phyloP scores from a whole-genome alignment of 2,797 vertebrate species.

The Valencia hispanica region DNA sequence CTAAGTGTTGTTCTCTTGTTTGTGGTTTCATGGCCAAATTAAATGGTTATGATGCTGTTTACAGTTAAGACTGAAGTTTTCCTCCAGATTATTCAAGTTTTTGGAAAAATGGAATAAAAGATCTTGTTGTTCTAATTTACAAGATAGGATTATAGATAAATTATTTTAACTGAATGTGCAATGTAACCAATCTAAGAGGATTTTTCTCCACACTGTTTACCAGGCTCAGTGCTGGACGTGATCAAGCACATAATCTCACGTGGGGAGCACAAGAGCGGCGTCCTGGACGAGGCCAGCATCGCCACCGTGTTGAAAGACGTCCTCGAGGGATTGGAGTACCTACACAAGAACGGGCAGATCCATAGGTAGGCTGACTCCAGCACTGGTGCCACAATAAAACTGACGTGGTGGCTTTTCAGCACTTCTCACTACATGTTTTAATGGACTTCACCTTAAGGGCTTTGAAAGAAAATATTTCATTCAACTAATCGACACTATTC shows the following conservation, averaged over 20 bases:
- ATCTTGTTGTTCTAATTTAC: constrained; percentile 52
- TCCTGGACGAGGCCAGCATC: constrained; percentile 94
- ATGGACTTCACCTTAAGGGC: constrained; percentile 25
- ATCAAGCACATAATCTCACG: constrained; percentile 97
- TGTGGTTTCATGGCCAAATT: constrained; percentile 47
- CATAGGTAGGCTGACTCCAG: constrained; percentile 86
- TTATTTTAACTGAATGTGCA: neutral
- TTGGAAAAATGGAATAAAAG: constrained; percentile 13
- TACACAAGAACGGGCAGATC: constrained; percentile 98
- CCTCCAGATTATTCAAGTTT: constrained; percentile 18
- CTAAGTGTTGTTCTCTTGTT: constrained; percentile 9
- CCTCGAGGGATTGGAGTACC: constrained; percentile 93
- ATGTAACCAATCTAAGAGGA: neutral
- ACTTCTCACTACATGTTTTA: neutral
- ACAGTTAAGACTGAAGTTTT: constrained; percentile 33
- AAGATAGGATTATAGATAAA: constrained; percentile 32
- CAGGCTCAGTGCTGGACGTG: constrained; percentile 96
- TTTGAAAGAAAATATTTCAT: neutral
- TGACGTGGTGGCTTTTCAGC: constrained; percentile 10
- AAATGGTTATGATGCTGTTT: constrained; percentile 63
- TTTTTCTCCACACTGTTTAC: constrained; percentile 4
- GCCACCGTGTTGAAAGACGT: constrained; percentile 95
- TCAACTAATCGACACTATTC: neutral
- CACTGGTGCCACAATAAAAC: constrained; percentile 9
- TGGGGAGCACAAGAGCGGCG: constrained; percentile 94